These are phyloP conservation scores for Drosophila neotestacea DNA, from an alignment of 2,888 invertebrate genomes.

Conservation along the genomic window DNA sequence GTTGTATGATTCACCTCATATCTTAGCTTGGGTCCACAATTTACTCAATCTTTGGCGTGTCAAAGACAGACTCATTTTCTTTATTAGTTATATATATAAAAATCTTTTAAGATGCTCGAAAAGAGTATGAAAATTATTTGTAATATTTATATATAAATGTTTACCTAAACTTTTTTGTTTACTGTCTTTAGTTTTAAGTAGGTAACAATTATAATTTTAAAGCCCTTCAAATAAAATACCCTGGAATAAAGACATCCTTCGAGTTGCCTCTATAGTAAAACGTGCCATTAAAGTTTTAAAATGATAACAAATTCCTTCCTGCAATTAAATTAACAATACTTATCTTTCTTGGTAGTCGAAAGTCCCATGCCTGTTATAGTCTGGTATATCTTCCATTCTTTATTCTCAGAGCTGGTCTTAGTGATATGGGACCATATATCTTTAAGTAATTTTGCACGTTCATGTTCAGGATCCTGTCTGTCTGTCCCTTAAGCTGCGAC, in stretches of 20 bases:
- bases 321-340: slow-evolving; percentile 45
- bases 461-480: slow-evolving; percentile 26
- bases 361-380: neutral
- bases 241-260: neutral
- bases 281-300: neutral
- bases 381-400: slow-evolving; percentile 2
- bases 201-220: no score
- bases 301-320: slow-evolving; percentile 43
- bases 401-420: slow-evolving; percentile 16
- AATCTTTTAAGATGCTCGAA: no score
- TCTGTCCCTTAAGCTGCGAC: slow-evolving; percentile 61
- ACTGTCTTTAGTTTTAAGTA: no score
- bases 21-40: no score
- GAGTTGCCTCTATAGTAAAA: neutral
- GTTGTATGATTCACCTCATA: no score
- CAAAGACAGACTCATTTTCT: no score
- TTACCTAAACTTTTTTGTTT: no score
- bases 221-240: neutral
- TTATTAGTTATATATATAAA: no score
- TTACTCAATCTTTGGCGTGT: no score
- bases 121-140: no score
- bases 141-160: no score
- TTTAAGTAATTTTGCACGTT: slow-evolving; percentile 41
- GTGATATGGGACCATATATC: slow-evolving; percentile 38
- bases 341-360: slow-evolving; percentile 20